Percentiles rank a stretch among this genome's conserved stretches.
Conservation (phyloP, 2,113 vertebrate genomes). For the Progne subis region DNA sequence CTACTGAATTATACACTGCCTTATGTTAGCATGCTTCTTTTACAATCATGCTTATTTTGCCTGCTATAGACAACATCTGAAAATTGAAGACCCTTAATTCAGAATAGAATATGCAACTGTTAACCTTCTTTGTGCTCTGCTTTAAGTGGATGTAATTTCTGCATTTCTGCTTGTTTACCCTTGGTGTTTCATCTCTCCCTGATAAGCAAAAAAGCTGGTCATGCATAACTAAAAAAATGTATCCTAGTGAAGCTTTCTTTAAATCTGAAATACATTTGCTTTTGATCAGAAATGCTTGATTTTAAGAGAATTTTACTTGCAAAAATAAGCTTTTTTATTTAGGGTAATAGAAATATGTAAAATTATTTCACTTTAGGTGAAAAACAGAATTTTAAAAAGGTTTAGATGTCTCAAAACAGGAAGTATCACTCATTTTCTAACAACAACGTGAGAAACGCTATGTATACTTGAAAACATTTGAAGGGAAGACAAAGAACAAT, state of each 20-base stretch:
- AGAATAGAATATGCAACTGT: not conserved
- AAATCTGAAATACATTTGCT: not conserved
- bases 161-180: not conserved
- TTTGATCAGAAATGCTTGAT: not conserved
- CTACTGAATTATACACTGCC: fast-evolving
- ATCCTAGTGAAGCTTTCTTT: not conserved
- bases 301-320: not conserved
- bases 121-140: not conserved
- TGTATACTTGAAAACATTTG: not conserved
- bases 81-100: not conserved
- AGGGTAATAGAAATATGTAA: not conserved
- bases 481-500: constrained; percentile 5
- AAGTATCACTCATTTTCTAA: not conserved
- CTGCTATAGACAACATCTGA: not conserved
- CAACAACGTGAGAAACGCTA: not conserved
- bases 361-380: not conserved
- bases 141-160: not conserved
- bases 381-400: not conserved
- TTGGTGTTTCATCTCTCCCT: not conserved
- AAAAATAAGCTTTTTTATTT: not conserved
- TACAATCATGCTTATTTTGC: not conserved
- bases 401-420: not conserved
- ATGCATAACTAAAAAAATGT: not conserved
- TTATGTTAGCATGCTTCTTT: not conserved
- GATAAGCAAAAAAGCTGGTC: not conserved